Evolutionary conservation across 35 echinoderm and acorn worm species (phyloP), one percentile per base, ranked within the genome.

Genomic region (Heliocidaris erythrogramma): DNA sequence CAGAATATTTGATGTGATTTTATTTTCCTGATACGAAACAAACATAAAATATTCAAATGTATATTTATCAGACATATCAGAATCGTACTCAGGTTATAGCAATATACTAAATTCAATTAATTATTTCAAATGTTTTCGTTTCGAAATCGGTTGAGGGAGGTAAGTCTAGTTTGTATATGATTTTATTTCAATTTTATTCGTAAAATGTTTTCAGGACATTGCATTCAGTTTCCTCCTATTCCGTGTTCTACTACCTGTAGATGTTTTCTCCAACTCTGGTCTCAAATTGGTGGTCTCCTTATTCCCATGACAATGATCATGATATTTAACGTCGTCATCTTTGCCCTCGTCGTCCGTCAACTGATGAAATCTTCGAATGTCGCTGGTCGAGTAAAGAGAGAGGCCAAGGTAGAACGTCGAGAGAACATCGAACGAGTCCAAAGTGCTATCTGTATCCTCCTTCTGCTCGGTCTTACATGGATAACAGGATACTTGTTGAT

Each of bases 401-500:
- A 89, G 12, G 47, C 31, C 14, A 32, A 89, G 32, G 30, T 27
- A 5, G 87, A 89, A 48, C 87, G 87, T 10, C 29, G 87, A 16
- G 87, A 89, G 32, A 89, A 4, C 87, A 89, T 89, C 32, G 87
- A 89, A 89, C 87, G 87, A 5, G 87, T 89, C 32, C 87, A 89
- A 27, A 89, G 42, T 27, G 87, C 87, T 2, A 89, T 89, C 30
- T 47, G 31, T 24, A 89, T 89, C 24, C 47, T 89, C 14, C 31
- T 89, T 14, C 87, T 89, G 87, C 87, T 89, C 24, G 87, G 87
- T 47, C 87, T 89, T 18, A 89, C 87, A 47, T 89, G 87, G 87
- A 89, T 89, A 11, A 89, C 17, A 7, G 87, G 87, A 32, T 89
- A 89, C 87, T 48, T 89, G 5, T 30, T 89, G 0, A 14, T 89